Base-by-base conservation (phyloP, 2,888 invertebrate species). In the Pheosia tremula region DNA sequence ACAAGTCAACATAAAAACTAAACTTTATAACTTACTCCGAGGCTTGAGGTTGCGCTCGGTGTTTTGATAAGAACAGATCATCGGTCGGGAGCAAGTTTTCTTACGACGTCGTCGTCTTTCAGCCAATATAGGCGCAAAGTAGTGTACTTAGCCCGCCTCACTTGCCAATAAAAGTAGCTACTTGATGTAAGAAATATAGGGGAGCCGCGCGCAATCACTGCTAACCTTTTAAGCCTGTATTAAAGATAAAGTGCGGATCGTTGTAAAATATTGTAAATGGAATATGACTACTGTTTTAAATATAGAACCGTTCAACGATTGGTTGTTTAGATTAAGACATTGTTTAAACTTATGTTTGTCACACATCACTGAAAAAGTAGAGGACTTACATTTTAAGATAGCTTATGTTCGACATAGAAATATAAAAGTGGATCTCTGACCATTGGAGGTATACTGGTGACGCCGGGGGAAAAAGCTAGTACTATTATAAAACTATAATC, bases 51-150 rank as follows among this genome's bases (percentile, higher is more conserved):
- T 64, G 24, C 69, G 57, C 67, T 58, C 57, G 69, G 60, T 80
- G 78, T 82, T 82, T 82, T 78, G 77, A 82, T 82, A 81, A 78
- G 74, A 58, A 63, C 63, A 73, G 77, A 75, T 80, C 75, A 75
- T 72, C 62, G 65, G 62, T 74, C 63, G 68, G 64, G 69, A 71
- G 74, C 74, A 76, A 78, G 81, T 78, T 80, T 81, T 81, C 77
- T 78, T 75, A 78, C 77, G 64, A 71, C 70, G 63, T 67, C 74
- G 64, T 67, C 74, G 64, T 67, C 68, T 59, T 37, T 64, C 58
- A 63, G 62, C 71, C 77, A 77, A 78, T 81, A 82, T 74, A 79
- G 71, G 76, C 79, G 77, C 73, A 74, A 76, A 79, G 78, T 77
- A 79, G 80, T 78, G 67, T 82, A 77, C 78, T 83, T 80, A 80